Evolutionary conservation across 2,888 invertebrate genomes (phyloP).

Genomic region (Gymnosoma rotundatum): DNA sequence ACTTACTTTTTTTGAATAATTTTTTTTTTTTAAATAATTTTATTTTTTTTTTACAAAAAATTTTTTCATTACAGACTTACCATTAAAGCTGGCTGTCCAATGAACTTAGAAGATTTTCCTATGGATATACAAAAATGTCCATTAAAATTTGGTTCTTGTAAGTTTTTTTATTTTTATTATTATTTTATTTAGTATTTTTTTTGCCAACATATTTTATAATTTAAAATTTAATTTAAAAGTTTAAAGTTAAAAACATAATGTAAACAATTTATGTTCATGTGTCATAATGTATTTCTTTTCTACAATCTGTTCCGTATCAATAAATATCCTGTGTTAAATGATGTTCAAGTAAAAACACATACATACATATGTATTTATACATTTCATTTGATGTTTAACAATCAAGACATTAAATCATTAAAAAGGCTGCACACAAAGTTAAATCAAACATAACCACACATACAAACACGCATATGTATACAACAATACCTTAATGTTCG

Average conservation of each 20-base stretch:
- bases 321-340: not conserved
- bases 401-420: constrained; percentile 60
- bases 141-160: constrained; percentile 91
- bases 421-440: constrained; percentile 41
- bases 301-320: not conserved
- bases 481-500: not conserved
- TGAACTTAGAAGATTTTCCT: constrained; percentile 93
- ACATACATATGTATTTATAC: not conserved
- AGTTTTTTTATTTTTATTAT: constrained; percentile 81
- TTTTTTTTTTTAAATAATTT: not conserved
- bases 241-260: not conserved
- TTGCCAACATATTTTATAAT: not conserved
- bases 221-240: not conserved
- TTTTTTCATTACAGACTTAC: constrained; percentile 85
- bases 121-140: constrained; percentile 93
- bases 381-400: constrained; percentile 51
- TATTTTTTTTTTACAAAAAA: too few species aligned
- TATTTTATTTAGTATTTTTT: not conserved
- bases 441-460: constrained; percentile 5
- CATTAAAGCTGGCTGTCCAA: constrained; percentile 91
- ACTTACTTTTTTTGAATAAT: not conserved
- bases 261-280: too few species aligned
- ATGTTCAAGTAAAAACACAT: not conserved
- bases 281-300: not conserved
- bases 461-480: not conserved